Evolutionary conservation across 2,797 vertebrate species (phyloP), one percentile per base, ranked within the genome.

Genomic region (Cephalopachus bancanus): DNA sequence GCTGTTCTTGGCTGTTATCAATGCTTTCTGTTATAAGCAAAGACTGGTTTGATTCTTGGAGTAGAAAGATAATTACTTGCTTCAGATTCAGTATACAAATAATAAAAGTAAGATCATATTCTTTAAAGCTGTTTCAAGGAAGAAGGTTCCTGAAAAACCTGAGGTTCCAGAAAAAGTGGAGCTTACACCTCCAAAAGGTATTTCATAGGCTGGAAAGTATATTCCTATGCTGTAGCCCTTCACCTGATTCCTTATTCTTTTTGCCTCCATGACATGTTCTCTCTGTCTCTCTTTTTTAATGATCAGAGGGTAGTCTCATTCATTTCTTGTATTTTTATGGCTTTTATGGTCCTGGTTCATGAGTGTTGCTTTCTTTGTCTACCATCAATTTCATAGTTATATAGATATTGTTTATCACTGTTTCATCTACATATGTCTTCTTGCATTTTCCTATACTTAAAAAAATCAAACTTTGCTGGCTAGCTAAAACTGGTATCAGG

Each of bases 171-270:
- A 98, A 1, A 98, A 98, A 98, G 71, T 99, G 96, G 98, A 99
- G 97, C 96, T 98, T 26, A 96, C 97, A 96, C 98, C 99, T 80
- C 94, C 98, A 90, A 98, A 99, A 99, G 99, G 99, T 99, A 99
- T 90, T 91, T 97, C 67, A 15, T 69, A 74, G 81, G 96, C 98
- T 89, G 97, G 87, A 96, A 88, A 89, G 71, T 95, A 24, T 72
- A 28, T 74, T 72, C 2, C 20, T 60, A 24, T 55, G 22, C 53
- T n/a, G 2, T 62, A 44, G 28, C 22, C 37, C 65, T 93, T 84
- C 71, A 6, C 89, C 57, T 10, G 14, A 74, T 33, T 86, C 93
- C 49, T 67, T 16, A 24, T 76, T 96, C 87, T 94, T 87, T 79
- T 92, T 95, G 17, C 14, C 7, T 87, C 60, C 89, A 10, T 15